Percentiles rank a stretch among this genome's conserved stretches.
Conservation (phyloP, 1,140 invertebrate species). For the Cryptotermes secundus region DNA sequence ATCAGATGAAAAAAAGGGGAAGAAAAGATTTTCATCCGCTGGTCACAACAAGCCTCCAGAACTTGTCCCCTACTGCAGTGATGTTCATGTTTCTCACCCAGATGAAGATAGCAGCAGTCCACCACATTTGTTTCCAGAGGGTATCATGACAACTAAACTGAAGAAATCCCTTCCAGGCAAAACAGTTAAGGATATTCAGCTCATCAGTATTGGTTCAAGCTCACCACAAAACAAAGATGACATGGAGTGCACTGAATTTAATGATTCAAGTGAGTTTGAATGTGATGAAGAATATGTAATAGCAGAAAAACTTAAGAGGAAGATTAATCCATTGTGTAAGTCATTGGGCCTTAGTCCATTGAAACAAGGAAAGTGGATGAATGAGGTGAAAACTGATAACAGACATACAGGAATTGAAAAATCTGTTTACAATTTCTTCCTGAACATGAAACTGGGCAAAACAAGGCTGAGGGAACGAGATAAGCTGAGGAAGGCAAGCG, state of each 20-base stretch:
- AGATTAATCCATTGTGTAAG: too few species aligned
- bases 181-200: background rate
- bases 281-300: background rate
- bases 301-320: background rate
- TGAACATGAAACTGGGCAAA: background rate
- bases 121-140: constrained; percentile 23
- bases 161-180: background rate
- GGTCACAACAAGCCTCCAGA: constrained; percentile 12
- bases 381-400: background rate
- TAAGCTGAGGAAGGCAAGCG: background rate
- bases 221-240: background rate
- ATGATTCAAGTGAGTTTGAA: constrained; percentile 16
- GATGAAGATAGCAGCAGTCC: background rate
- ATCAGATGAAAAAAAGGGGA: background rate
- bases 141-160: constrained; percentile 4
- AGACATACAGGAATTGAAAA: background rate
- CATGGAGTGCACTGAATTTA: background rate
- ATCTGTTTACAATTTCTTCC: background rate
- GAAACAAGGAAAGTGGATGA: background rate
- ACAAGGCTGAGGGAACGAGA: background rate
- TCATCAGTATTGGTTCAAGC: too few species aligned
- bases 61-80: constrained; percentile 2
- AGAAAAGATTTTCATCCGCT: background rate
- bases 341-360: background rate
- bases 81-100: background rate